phyloP scores from a whole-genome alignment of 2,888 invertebrate species.

The Tipula confusa region DNA sequence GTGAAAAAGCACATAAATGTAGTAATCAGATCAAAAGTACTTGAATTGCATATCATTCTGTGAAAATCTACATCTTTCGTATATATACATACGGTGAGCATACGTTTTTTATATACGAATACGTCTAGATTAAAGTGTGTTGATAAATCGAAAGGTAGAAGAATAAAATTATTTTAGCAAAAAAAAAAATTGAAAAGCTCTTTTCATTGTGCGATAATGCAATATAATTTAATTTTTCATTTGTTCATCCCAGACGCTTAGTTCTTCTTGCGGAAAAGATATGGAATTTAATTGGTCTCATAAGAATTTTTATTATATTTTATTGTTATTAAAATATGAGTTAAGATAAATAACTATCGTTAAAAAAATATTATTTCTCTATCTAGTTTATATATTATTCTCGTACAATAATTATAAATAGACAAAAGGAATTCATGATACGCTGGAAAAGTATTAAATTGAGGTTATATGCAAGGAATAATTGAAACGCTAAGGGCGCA shows the following conservation, averaged over 20 bases:
- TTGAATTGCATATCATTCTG: neutral
- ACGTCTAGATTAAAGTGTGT: neutral
- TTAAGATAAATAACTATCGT: neutral
- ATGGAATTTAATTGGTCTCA: constrained; percentile 20
- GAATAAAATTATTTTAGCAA: neutral
- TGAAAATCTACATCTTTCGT: neutral
- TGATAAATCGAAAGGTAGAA: neutral
- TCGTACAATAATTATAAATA: neutral
- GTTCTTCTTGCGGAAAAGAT: neutral
- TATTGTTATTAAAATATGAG: neutral
- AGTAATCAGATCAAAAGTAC: neutral
- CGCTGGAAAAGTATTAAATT: neutral
- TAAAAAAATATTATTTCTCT: neutral
- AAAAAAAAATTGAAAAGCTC: neutral
- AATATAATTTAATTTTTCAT: neutral
- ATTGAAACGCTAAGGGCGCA: no score
- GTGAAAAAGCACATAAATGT: neutral
- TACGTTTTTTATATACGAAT: neutral
- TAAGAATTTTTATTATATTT: constrained; percentile 9
- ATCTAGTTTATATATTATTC: neutral
- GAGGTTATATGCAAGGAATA: neutral
- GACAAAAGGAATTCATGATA: neutral
- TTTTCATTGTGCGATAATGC: constrained; percentile 12
- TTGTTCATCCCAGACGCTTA: neutral
- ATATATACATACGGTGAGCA: neutral